Evolutionary conservation across 1,140 invertebrate genomes (phyloP), one percentile per base, ranked within the genome.

Genomic region (Matsumurasca onukii): DNA sequence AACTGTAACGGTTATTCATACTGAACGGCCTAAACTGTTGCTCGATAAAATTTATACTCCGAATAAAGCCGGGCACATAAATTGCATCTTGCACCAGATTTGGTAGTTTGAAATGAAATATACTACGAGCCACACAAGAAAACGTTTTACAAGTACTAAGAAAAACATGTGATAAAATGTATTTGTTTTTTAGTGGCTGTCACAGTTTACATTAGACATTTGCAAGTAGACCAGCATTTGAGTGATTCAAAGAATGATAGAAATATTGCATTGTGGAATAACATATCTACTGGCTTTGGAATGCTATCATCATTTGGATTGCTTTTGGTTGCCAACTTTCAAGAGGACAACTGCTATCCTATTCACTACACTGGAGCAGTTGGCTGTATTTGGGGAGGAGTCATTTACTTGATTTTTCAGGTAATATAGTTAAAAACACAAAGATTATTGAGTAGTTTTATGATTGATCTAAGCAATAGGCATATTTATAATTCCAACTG

Each of bases 351-450:
- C 15, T n/a, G 27, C 34, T 65, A 65, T 25, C 39, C 31, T 24
- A 22, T 45, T 5, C 62, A 65, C 25, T 65, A 45, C 34, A 65
- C 62, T 1, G 62, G 62, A 17, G 62, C 62, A 15, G 39, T 39
- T 13, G 24, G 45, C 22, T 65, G 62, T 27, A 65, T 65, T 17
- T 45, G 31, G 62, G 20, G 31, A 17, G 62, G 62, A 1, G 45
- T 39, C 24, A 45, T 45, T 20, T 65, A 65, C 31, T 65, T 65
- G 45, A 25, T 65, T n/a, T 39, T 45, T 24, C 31, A 65, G 62
- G 62, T 65, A 65, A 63, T 29, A 1, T 24, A 2, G 30, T 5
- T 20, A 22, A 9, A 51, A 51, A 51, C 34, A n/a, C n/a, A n/a
- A n/a, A n/a, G n/a, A n/a, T n/a, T n/a, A n/a, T n/a, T n/a, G n/a